Evolutionary conservation across 2,888 invertebrate genomes (phyloP), one percentile per base, ranked within the genome.

Genomic region (Spilarctia lutea): DNA sequence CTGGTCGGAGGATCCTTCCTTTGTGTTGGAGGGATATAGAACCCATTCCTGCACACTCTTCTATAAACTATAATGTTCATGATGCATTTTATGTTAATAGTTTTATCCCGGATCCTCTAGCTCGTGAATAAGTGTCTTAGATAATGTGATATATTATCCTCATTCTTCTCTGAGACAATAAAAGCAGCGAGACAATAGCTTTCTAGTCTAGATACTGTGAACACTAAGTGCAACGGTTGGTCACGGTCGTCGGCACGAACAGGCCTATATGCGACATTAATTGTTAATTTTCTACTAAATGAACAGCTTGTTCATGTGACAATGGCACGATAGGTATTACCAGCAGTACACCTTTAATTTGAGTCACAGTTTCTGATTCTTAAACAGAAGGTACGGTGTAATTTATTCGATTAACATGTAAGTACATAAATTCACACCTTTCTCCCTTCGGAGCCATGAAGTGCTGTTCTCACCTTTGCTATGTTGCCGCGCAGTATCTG

Each of bases 271-370:
- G 68, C 76, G 73, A 35, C 48, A 30, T 74, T 87, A 87, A 87
- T 87, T 87, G 82, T 68, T 81, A 83, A 82, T 68, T 87, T 86
- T 87, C 86, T 82, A 86, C 13, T 70, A 67, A 73, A 75, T 75
- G 39, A 70, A 73, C 65, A 10, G 24, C 24, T 63, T 71, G 30
- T 63, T 42, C 27, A 63, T 30, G 20, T 63, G 71, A 63, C 42
- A 63, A 71, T 33, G 33, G 48, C 30, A 27, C 39, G 24, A 13
- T 35, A n/a, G 60, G 10, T 39, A n/a, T 27, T 60, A 27, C 35
- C 4, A 27, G 18, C 8, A 2, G 18, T 30, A 30, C 1, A 60
- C 7, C 10, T n/a, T n/a, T 56, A 24, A 56, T 56, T 56, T n/a
- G 52, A 56, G 52, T n/a, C n/a, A 56, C 52, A 56, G 11, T 56